Percentiles rank a stretch among this genome's conserved stretches.
Evolutionary conservation across 2,113 vertebrate species (phyloP).

Genomic region (Irena cyanogastra): DNA sequence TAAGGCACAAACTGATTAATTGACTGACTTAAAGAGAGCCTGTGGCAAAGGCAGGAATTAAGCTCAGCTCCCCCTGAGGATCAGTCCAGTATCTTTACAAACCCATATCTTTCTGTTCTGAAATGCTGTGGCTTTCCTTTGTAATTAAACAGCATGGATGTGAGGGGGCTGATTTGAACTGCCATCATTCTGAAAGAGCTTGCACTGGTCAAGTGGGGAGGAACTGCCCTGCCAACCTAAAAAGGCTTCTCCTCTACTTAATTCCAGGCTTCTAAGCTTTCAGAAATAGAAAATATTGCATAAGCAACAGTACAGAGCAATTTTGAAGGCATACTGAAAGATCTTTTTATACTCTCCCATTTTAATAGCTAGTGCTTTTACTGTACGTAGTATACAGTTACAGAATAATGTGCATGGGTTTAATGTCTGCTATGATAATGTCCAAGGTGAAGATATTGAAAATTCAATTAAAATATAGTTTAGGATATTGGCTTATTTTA

Average conservation of each 20-base stretch:
- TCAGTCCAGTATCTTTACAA: constrained; percentile 21
- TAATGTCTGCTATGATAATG: constrained; percentile 54
- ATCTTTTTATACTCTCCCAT: constrained; percentile 34
- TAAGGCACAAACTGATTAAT: constrained; percentile 31
- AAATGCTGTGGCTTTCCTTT: constrained; percentile 15
- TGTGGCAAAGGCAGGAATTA: constrained; percentile 17
- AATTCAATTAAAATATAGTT: constrained; percentile 62
- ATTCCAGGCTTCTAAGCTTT: constrained; percentile 33
- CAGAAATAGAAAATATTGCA: constrained; percentile 43
- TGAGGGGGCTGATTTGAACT: constrained; percentile 5
- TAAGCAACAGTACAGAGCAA: constrained; percentile 23
- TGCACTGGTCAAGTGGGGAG: constrained; percentile 27
- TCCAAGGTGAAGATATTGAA: constrained; percentile 56
- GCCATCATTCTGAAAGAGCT: background rate
- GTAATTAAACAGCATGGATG: constrained; percentile 43
- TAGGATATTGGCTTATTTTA: constrained; percentile 45
- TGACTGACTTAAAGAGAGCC: background rate
- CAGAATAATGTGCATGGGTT: constrained; percentile 50
- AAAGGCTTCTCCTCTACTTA: constrained; percentile 18
- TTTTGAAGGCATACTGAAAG: constrained; percentile 17
- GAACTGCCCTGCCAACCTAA: background rate
- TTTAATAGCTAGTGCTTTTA: constrained; percentile 52
- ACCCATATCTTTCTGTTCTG: background rate
- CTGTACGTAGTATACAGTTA: constrained; percentile 13
- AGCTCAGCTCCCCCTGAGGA: background rate